These are phyloP conservation scores for Luscinia luscinia DNA, from an alignment of 2,797 vertebrate species.

Conservation along the genomic window DNA sequence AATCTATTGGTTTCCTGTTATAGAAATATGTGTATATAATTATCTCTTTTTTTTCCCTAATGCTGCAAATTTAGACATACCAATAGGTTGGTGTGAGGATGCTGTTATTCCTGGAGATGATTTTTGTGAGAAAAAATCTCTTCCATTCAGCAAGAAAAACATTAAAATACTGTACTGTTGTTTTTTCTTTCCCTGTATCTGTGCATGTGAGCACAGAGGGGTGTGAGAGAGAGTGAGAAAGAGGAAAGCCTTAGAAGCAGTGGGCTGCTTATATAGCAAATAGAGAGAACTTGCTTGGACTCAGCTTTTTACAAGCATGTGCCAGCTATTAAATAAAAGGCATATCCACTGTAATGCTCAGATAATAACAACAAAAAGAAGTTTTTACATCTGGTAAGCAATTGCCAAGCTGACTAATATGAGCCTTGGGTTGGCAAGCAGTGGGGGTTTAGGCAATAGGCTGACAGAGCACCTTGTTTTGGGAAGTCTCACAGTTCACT, in stretches of 20 bases:
- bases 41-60: background rate
- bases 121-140: background rate
- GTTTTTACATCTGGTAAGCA: background rate
- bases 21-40: background rate
- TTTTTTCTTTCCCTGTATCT: background rate
- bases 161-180: background rate
- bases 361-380: background rate
- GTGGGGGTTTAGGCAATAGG: background rate
- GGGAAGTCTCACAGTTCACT: background rate
- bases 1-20: background rate
- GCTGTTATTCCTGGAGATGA: background rate
- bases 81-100: background rate
- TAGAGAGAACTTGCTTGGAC: background rate
- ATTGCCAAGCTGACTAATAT: background rate
- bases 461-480: background rate
- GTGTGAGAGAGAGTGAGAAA: background rate
- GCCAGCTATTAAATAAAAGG: background rate
- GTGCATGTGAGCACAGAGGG: rapidly evolving
- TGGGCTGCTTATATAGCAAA: background rate
- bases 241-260: background rate
- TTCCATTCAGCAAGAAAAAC: background rate
- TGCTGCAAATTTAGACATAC: background rate
- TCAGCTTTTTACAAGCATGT: background rate
- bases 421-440: background rate
- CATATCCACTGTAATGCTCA: background rate